Evolutionary conservation across 1,140 invertebrate genomes (phyloP), one percentile per base, ranked within the genome.

Genomic region (Contarinia nasturtii): DNA sequence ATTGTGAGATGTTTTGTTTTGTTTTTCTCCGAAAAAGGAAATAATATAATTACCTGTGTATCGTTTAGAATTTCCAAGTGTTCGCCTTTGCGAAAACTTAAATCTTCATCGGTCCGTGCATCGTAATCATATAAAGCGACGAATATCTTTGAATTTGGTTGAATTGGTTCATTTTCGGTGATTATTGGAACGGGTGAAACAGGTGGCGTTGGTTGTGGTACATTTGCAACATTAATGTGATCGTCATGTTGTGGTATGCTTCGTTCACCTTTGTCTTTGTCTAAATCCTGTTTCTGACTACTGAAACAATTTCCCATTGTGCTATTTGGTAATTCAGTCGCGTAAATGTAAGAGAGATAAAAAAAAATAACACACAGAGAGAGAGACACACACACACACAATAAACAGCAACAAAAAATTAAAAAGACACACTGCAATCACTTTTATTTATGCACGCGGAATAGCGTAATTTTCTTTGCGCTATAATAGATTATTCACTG

Each of bases 101-200:
- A 72, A 69, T 98, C 95, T 67, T 98, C 94, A 64, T 96, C 92
- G 20, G 95, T 98, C 54, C 95, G 74, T 33, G 95, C 94, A 74
- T 98, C 94, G 65, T 98, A 98, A 68, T 98, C 94, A 67, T 97
- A 98, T 15, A 98, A 71, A 33, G 95, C 93, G 33, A 98, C 88
- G 69, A 96, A 98, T 58, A 96, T 85, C 67, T 86, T 83, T 49
- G 82, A 79, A 57, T 76, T 80, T 55, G 75, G 70, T 48, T 69
- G 71, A 49, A 77, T 72, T 0, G 73, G 63, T 53, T 79, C 77
- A 33, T 74, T 75, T 46, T 75, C 75, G 52, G 75, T 71, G 45
- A 68, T 61, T 45, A 67, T 67, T 14, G 68, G 64, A n/a, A 67
- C 63, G 55, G 61, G 61, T 36, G 58, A 54, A 33, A 57, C 52